A percentile compares a stretch with the other conserved stretches of the same genome.
Conservation (phyloP, 2,888 invertebrate species). For the Callyntrura guangdongensis region DNA sequence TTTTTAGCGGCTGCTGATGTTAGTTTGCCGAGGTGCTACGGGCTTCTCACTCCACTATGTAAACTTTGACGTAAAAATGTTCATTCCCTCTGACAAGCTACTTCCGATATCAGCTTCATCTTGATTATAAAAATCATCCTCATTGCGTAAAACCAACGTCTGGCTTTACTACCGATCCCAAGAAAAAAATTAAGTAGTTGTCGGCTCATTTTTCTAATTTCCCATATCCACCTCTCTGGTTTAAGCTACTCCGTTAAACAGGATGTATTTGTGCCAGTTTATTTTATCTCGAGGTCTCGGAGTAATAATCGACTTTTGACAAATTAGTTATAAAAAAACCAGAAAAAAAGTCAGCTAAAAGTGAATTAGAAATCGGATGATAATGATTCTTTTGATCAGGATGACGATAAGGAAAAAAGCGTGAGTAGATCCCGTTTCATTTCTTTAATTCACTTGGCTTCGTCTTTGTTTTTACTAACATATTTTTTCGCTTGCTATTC, state of each 20-base stretch:
- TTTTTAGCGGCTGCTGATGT: neutral
- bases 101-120: constrained; percentile 45
- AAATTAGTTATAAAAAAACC: constrained; percentile 77
- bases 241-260: neutral
- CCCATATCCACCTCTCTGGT: constrained; percentile 13
- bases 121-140: neutral
- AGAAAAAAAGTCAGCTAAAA: neutral
- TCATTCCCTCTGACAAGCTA: constrained; percentile 47
- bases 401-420: constrained; percentile 33
- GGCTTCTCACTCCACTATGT: neutral
- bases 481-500: constrained; percentile 1
- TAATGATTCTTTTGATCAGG: constrained; percentile 29
- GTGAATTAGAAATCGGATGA: constrained; percentile 64
- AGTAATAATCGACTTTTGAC: constrained; percentile 79
- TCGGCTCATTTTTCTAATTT: constrained; percentile 39
- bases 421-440: constrained; percentile 45
- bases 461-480: constrained; percentile 44
- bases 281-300: neutral
- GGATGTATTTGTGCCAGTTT: neutral
- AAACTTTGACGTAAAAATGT: constrained; percentile 14
- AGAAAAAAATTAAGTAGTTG: constrained; percentile 29
- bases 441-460: constrained; percentile 43
- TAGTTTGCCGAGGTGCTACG: neutral
- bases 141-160: constrained; percentile 15
- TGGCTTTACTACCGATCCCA: neutral